Percentiles rank a stretch among this genome's conserved stretches.
Evolutionary conservation across 2,888 invertebrate species (phyloP).

Genomic region (Epirrhoe alternata): DNA sequence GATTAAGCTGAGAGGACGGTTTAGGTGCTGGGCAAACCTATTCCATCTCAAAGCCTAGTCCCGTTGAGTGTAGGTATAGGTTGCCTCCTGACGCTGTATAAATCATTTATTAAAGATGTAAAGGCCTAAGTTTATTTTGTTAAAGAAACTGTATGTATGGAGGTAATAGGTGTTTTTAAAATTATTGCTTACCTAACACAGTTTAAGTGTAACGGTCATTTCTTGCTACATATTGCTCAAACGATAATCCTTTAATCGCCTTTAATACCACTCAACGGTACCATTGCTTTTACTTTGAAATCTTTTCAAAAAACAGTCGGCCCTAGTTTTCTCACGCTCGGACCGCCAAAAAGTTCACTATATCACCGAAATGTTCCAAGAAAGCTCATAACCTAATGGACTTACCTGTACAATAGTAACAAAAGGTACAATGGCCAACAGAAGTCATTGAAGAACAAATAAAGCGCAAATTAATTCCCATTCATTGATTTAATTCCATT

Average conservation of each 20-base stretch:
- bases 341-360: neutral
- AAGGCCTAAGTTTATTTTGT: no score
- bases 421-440: conserved; percentile 14
- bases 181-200: neutral
- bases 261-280: conserved; percentile 22
- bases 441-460: conserved; percentile 14
- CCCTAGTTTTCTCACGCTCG: conserved; percentile 21
- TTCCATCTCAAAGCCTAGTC: no score
- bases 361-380: conserved; percentile 25
- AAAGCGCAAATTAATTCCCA: conserved; percentile 17
- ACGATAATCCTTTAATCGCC: conserved; percentile 13
- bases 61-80: no score
- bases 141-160: no score
- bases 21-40: no score
- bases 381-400: conserved; percentile 26
- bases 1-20: no score
- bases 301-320: conserved; percentile 19
- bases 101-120: no score
- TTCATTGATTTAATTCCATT: conserved; percentile 23
- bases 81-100: no score
- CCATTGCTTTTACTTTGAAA: conserved; percentile 22
- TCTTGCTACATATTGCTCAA: conserved; percentile 22
- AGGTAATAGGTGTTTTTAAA: no score
- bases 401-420: conserved; percentile 22
- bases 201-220: neutral